Conservation (phyloP, 2,113 vertebrate species). For the Siniperca chuatsi region DNA sequence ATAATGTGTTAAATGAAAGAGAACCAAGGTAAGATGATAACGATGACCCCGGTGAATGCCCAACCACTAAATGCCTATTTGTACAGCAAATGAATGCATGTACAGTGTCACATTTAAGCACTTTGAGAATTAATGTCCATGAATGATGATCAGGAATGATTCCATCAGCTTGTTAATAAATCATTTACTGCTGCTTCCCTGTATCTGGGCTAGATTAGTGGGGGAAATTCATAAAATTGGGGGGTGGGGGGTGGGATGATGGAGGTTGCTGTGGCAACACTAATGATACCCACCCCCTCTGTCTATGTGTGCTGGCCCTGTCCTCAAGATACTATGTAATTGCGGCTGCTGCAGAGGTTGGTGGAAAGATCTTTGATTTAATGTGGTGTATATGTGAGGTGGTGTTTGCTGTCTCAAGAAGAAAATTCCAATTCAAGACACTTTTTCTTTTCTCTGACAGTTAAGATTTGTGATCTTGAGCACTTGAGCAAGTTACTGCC, state of each 20-base stretch:
- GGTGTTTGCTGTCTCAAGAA: constrained; percentile 28
- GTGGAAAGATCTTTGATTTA: constrained; percentile 16
- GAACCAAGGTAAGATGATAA: constrained; percentile 58
- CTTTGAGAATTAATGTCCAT: constrained; percentile 66
- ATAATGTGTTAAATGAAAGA: constrained; percentile 50
- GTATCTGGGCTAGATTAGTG: constrained; percentile 71
- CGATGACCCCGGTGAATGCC: constrained; percentile 55
- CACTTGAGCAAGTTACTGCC: constrained; percentile 6
- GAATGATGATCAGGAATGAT: constrained; percentile 78
- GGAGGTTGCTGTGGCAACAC: constrained; percentile 77
- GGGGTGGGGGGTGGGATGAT: constrained; percentile 14
- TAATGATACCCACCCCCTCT: constrained; percentile 71
- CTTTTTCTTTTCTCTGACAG: neutral
- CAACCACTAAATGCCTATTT: constrained; percentile 65
- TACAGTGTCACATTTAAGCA: constrained; percentile 65
- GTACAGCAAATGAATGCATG: constrained; percentile 72
- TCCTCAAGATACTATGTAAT: constrained; percentile 58
- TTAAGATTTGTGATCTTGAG: constrained; percentile 26
- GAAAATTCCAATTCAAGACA: neutral
- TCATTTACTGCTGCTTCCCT: constrained; percentile 64
- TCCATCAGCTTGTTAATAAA: constrained; percentile 80
- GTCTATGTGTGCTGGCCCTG: constrained; percentile 47
- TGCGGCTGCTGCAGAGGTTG: constrained; percentile 55
- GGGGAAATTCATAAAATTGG: constrained; percentile 67
- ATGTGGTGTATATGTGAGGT: neutral